phyloP scores from a whole-genome alignment of 2,888 invertebrate species.

The Fabriciana adippe region DNA sequence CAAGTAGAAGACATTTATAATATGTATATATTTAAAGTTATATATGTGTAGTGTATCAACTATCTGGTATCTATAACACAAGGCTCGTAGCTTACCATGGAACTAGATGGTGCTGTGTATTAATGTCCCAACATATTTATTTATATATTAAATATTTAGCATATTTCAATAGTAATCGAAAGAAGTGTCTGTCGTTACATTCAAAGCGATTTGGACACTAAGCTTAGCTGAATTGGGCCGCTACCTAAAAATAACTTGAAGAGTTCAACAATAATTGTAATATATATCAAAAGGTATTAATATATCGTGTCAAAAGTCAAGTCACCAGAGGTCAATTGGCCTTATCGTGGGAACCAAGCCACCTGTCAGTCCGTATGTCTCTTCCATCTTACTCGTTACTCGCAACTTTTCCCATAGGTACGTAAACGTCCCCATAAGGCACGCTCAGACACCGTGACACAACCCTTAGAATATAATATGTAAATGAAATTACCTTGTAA shows the following conservation, averaged over 20 bases:
- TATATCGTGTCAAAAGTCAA: constrained; percentile 32
- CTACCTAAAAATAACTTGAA: too few species aligned
- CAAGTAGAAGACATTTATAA: too few species aligned
- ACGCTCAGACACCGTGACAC: constrained; percentile 59
- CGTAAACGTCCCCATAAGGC: constrained; percentile 51
- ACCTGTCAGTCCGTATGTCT: constrained; percentile 50
- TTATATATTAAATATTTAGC: too few species aligned
- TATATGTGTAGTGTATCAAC: too few species aligned
- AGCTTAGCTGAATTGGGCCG: background rate
- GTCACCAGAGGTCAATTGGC: constrained; percentile 52
- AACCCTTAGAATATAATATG: constrained; percentile 41
- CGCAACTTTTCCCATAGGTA: constrained; percentile 51
- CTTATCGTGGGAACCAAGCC: constrained; percentile 62
- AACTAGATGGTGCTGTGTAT: too few species aligned
- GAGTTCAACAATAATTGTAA: background rate
- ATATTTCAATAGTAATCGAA: too few species aligned
- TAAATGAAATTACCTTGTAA: constrained; percentile 35
- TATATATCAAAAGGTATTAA: background rate
- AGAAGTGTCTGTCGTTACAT: too few species aligned
- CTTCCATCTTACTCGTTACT: constrained; percentile 33
- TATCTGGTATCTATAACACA: too few species aligned
- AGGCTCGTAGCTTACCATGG: too few species aligned
- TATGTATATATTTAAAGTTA: too few species aligned
- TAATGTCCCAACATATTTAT: too few species aligned
- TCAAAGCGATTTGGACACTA: background rate